A percentile compares a stretch with the other conserved stretches of the same genome.
Evolutionary conservation across 2,113 vertebrate species (phyloP).

Genomic region (Oryzias melastigma): DNA sequence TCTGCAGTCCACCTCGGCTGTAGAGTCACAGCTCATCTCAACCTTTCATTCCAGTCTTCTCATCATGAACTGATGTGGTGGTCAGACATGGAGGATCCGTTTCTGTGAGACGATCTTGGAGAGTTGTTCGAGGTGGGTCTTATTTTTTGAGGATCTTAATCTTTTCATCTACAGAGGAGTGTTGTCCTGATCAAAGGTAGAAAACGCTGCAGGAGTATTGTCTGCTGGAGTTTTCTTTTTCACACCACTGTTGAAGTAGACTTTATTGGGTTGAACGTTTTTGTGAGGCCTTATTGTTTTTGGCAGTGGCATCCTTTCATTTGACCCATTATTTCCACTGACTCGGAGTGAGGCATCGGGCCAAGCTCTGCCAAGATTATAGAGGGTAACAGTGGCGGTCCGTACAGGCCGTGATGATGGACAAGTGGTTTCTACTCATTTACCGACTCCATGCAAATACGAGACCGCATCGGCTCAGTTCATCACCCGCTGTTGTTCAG

Average conservation of each 20-base stretch:
- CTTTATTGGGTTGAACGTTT: slow-evolving; percentile 26
- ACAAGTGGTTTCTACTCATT: slow-evolving; percentile 43
- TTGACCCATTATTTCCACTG: slow-evolving; percentile 59
- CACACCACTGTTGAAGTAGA: slow-evolving; percentile 16
- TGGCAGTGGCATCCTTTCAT: slow-evolving; percentile 47
- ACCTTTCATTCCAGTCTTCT: too few species aligned
- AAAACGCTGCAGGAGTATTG: not conserved
- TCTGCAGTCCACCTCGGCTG: too few species aligned
- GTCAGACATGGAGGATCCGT: too few species aligned
- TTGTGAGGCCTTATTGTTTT: slow-evolving; percentile 50
- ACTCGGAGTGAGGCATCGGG: slow-evolving; percentile 36
- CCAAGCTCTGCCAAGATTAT: slow-evolving; percentile 51
- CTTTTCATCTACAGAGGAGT: too few species aligned
- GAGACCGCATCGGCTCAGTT: slow-evolving; percentile 21
- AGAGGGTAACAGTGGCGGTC: slow-evolving; percentile 43
- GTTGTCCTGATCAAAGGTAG: too few species aligned
- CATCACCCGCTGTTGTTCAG: slow-evolving; percentile 24
- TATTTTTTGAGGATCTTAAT: too few species aligned
- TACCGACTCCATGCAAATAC: slow-evolving; percentile 36
- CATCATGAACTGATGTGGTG: too few species aligned
- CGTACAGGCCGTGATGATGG: slow-evolving; percentile 40
- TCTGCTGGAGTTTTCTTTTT: slow-evolving; percentile 25
- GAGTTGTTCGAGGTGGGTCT: too few species aligned
- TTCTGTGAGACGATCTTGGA: too few species aligned
- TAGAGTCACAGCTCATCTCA: too few species aligned